Percentiles rank a stretch among this genome's conserved stretches.
These are phyloP conservation scores for Apantesis nais DNA, from an alignment of 2,888 invertebrate species.

Conservation along the genomic window DNA sequence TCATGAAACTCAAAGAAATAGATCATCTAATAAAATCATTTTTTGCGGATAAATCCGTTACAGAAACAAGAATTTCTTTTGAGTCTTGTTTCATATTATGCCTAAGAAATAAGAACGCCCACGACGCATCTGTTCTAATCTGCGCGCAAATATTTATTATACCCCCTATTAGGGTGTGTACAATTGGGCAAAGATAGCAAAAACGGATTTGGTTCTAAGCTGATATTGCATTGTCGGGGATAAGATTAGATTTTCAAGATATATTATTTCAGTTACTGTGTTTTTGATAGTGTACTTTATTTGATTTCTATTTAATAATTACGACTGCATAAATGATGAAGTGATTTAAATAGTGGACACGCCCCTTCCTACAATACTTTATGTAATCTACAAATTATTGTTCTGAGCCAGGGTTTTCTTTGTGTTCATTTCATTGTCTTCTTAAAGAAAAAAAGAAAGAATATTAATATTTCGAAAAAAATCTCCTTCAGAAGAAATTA, in stretches of 20 bases:
- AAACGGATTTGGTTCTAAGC: conserved; percentile 42
- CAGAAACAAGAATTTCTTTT: conserved; percentile 47
- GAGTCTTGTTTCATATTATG: conserved; percentile 51
- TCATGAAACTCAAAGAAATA: no score
- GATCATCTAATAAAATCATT: conserved; percentile 17
- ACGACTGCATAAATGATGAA: no score
- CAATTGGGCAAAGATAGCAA: conserved; percentile 38
- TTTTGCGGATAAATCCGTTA: conserved; percentile 41
- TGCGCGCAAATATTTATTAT: conserved; percentile 70
- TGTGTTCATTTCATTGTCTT: no score
- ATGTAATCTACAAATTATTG: no score
- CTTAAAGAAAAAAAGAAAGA: no score
- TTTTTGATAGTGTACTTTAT: no score
- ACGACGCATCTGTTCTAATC: conserved; percentile 71
- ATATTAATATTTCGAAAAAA: no score
- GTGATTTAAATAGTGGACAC: no score
- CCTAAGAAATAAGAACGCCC: conserved; percentile 47
- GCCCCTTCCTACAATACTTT: no score
- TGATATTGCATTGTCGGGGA: conserved; percentile 40
- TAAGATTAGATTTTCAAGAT: conserved; percentile 34
- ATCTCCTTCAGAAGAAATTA: no score
- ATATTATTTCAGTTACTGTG: conserved; percentile 25
- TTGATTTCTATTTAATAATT: no score
- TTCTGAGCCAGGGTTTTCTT: no score
- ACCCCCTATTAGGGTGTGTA: conserved; percentile 49